phyloP scores from a whole-genome alignment of 37 sponge, comb jelly and placozoan genomes.

The Tethya wilhelma region DNA sequence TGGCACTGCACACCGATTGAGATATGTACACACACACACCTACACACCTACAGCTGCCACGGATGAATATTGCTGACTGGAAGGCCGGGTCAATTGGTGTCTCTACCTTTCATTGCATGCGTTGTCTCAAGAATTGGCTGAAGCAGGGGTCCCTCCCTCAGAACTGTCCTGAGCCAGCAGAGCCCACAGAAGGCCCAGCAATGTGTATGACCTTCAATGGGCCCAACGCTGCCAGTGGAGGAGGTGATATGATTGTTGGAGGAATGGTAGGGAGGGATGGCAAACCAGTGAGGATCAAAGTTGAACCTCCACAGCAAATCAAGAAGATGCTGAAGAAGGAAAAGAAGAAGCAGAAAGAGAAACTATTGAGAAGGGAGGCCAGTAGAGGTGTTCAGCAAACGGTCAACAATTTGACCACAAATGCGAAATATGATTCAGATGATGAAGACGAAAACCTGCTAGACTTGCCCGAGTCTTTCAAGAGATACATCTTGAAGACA shows the following conservation, averaged over 20 bases:
- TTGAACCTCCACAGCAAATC: neutral
- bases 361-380: neutral
- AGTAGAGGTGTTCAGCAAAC: too few relatives aligned
- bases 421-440: too few relatives aligned
- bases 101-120: conserved; percentile 32
- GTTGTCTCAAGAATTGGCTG: conserved; percentile 20
- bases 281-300: conserved; percentile 11
- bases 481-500: conserved; percentile 12
- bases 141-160: conserved; percentile 10
- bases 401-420: too few relatives aligned
- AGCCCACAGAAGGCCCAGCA: conserved; percentile 16
- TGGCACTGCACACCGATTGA: neutral
- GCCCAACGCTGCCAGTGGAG: too few relatives aligned
- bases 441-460: neutral
- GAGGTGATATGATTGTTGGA: neutral
- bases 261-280: conserved; percentile 1
- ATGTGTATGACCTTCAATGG: conserved; percentile 23
- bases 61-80: conserved; percentile 29
- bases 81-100: conserved; percentile 23
- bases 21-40: neutral
- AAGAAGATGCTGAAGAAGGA: neutral
- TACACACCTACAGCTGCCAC: conserved; percentile 12
- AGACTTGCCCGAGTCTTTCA: neutral
- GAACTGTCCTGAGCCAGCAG: conserved; percentile 13
- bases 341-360: neutral